Base-by-base conservation (phyloP, 2,113 vertebrate genomes). In the Trachemys scripta region DNA sequence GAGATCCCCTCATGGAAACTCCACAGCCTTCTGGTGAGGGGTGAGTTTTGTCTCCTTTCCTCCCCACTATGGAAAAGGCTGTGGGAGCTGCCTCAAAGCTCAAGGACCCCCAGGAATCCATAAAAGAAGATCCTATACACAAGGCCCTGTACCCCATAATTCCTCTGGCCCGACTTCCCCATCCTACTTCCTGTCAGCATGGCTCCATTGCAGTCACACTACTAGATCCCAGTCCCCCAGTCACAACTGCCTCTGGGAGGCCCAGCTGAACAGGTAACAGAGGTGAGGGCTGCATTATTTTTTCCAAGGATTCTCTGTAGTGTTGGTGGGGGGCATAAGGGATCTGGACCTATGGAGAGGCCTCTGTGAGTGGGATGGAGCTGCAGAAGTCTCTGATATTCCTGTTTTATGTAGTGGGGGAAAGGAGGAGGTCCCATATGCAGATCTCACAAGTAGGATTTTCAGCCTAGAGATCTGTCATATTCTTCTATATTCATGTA, bases 41-140 rank as follows among this genome's bases (percentile, higher is more conserved):
- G 93, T 94, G 88, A 91, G 90, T 81, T 96, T 91, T 82, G 62
- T 94, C 82, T 91, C 79, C n/a, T 62, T 94, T 96, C 95, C 91
- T 95, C 82, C 90, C 93, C 94, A 85, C 91, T 88, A 90, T 78
- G 51, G 0, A 10, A 94, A 72, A 72, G 69, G n/a, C 69, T 35
- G 59, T 16, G 59, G 59, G 29, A 62, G 12, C 13, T 16, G 13
- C 59, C 29, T 31, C 59, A 62, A 16, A 62, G 59, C n/a, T 38
- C 8, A 5, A 72, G 69, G 3, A 8, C 35, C 8, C 27, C 35
- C 14, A 20, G 65, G 4, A 35, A 72, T 19, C 35, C 10, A 72
- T 3, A n/a, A 8, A 72, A 72, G 65, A 9, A 38, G 65, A 38
- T 5, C 65, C 19, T 72, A 9, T 38, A 38, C 19, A 38, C 65